These are phyloP conservation scores for Rallus limicola DNA, from an alignment of 2,113 vertebrate species.

Conservation along the genomic window DNA sequence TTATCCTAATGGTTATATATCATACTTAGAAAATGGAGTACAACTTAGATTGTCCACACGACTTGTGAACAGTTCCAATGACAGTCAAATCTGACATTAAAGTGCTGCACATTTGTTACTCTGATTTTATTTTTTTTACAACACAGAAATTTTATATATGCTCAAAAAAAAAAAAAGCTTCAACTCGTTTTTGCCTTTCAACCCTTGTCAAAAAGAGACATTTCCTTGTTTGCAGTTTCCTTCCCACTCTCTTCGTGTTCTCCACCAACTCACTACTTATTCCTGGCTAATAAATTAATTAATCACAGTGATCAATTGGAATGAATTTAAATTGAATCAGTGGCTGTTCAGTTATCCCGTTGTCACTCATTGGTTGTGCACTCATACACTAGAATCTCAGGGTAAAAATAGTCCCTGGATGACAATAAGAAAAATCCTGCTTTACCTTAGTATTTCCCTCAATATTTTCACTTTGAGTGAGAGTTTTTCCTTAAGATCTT, in stretches of 20 bases:
- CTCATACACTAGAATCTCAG: neutral
- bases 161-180: neutral
- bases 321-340: neutral
- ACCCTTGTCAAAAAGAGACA: neutral
- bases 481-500: neutral
- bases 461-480: neutral
- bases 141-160: conserved; percentile 19
- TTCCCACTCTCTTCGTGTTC: neutral
- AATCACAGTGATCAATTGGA: neutral
- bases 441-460: neutral
- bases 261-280: neutral
- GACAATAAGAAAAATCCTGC: neutral
- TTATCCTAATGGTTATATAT: conserved; percentile 58
- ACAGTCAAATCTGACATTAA: conserved; percentile 68
- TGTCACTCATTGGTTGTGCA: neutral
- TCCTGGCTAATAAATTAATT: conserved; percentile 19
- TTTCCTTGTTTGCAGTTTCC: neutral
- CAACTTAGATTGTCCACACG: conserved; percentile 60
- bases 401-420: neutral
- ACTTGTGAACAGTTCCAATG: conserved; percentile 68
- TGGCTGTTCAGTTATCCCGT: neutral
- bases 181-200: conserved; percentile 20
- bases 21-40: conserved; percentile 61
- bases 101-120: conserved; percentile 73
- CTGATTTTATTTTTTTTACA: conserved; percentile 23